Conservation (phyloP, 30 jellyfish, hydroid and myxozoan genomes). For the Sanderia malayensis region DNA sequence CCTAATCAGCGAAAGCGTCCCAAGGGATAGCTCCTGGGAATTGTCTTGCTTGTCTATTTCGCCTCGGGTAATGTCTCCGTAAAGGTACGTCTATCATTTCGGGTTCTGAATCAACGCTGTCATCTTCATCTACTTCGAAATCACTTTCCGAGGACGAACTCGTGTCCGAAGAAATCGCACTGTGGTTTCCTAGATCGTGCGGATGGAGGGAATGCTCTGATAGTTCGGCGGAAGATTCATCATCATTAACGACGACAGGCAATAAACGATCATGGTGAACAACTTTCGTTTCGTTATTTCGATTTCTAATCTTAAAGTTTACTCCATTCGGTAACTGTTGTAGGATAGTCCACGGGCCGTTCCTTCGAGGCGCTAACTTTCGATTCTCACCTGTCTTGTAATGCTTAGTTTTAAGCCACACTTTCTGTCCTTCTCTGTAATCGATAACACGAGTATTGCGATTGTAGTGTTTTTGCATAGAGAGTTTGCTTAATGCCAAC, state of each 20-base stretch:
- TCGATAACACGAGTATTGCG: not conserved
- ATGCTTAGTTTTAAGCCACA: too few species aligned
- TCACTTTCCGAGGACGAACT: not conserved
- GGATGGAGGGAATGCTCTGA: not conserved
- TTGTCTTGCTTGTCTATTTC: not conserved
- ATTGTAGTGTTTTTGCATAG: slow-evolving; percentile 5
- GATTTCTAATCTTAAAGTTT: not conserved
- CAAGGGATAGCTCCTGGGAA: not conserved
- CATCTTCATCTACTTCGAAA: not conserved
- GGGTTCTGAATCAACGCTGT: not conserved
- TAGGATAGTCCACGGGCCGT: slow-evolving; percentile 9
- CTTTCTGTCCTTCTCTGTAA: not conserved
- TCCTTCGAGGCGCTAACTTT: not conserved
- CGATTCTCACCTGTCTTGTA: too few species aligned
- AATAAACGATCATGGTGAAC: not conserved
- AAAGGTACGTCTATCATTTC: too few species aligned
- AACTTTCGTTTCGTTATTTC: not conserved
- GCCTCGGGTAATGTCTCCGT: not conserved
- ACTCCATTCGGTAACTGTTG: not conserved
- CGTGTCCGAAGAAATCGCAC: not conserved
- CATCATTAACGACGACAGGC: not conserved
- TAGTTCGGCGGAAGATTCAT: not conserved
- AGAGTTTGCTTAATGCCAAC: not conserved
- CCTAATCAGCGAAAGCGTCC: slow-evolving; percentile 1
- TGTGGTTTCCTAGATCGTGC: not conserved